phyloP scores from a whole-genome alignment of 1,140 invertebrate species.

The Atta cephalotes region DNA sequence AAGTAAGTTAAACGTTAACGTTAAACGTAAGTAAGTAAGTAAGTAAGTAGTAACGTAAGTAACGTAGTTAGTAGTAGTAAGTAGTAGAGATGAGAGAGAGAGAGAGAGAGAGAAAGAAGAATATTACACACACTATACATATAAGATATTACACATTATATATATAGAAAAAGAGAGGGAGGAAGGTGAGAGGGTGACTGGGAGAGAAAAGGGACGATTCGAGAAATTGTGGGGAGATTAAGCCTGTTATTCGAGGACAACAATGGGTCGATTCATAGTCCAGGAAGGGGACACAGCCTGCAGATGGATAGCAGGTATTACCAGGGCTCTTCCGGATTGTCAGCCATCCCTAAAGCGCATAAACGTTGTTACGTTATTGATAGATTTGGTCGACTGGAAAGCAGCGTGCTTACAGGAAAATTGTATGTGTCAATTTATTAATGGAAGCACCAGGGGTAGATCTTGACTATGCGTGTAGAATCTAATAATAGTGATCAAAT shows the following conservation, averaged over 20 bases:
- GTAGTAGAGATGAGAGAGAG: too few species aligned
- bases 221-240: slow-evolving; percentile 80
- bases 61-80: too few species aligned
- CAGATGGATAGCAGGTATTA: slow-evolving; percentile 71
- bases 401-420: slow-evolving; percentile 4
- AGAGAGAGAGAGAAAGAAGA: not conserved
- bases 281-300: slow-evolving; percentile 66
- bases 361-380: slow-evolving; percentile 52
- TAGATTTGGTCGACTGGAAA: slow-evolving; percentile 40
- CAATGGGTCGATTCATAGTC: slow-evolving; percentile 75
- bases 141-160: too few species aligned
- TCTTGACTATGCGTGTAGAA: not conserved
- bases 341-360: slow-evolving; percentile 41
- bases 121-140: too few species aligned
- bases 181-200: not conserved
- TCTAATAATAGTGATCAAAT: slow-evolving; percentile 28
- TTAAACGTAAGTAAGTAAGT: too few species aligned
- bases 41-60: too few species aligned
- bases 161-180: not conserved
- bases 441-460: not conserved
- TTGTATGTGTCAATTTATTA: slow-evolving; percentile 47
- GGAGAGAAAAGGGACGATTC: slow-evolving; percentile 70
- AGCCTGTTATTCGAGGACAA: slow-evolving; percentile 79
- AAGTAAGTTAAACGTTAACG: too few species aligned
- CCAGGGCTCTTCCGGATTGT: slow-evolving; percentile 46